These are phyloP conservation scores for Apodemus agrarius DNA, from an alignment of 2,797 vertebrate species.

Conservation along the genomic window DNA sequence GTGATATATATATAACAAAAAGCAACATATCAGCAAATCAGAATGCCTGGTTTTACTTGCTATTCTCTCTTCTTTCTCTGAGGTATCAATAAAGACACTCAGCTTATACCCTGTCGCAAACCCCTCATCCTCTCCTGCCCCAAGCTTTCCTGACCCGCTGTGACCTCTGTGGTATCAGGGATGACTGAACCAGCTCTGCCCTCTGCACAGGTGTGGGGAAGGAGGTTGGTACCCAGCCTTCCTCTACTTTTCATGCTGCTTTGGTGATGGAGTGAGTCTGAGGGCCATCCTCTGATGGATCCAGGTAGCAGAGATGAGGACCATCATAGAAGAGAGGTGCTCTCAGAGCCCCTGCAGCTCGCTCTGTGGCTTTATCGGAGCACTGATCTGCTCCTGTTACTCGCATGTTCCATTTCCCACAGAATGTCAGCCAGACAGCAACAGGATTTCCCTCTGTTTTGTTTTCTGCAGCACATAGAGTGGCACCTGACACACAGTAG, in stretches of 20 bases:
- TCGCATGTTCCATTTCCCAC: background rate
- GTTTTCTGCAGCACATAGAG: background rate
- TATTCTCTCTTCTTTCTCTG: background rate
- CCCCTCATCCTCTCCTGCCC: no score
- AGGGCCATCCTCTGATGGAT: background rate
- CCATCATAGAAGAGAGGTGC: no score
- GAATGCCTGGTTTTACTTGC: background rate
- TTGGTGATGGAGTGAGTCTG: background rate
- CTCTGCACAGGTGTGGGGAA: background rate
- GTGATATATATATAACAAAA: background rate
- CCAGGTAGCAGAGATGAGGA: accelerated
- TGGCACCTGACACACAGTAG: background rate
- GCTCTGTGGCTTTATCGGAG: background rate
- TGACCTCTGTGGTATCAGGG: background rate
- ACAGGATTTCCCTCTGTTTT: no score
- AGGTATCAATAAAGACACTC: background rate
- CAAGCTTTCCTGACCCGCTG: background rate
- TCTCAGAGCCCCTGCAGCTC: no score
- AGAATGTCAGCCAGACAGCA: accelerated
- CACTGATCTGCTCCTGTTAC: background rate
- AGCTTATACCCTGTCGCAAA: background rate
- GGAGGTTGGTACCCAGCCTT: background rate
- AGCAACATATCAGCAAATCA: background rate
- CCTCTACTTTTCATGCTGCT: background rate
- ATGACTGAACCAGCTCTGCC: background rate